These are phyloP conservation scores for Euwallacea similis DNA, from an alignment of 1,140 invertebrate genomes.

Conservation along the genomic window DNA sequence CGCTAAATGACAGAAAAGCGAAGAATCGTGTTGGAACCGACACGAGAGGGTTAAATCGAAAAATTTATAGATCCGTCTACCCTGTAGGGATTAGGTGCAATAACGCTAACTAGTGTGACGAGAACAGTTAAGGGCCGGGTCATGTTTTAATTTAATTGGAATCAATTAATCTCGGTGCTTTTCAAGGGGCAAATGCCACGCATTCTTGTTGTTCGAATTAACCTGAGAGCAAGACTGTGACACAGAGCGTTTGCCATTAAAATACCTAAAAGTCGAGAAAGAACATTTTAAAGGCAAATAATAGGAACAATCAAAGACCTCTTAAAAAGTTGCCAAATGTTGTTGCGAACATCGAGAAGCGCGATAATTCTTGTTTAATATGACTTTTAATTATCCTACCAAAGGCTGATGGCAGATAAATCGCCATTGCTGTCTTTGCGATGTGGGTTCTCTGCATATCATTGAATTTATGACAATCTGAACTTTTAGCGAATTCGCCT, in stretches of 20 bases:
- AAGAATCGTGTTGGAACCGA: constrained; percentile 6
- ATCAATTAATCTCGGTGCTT: background rate
- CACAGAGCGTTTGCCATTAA: no score
- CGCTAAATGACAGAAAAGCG: constrained; percentile 20
- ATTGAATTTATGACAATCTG: constrained; percentile 11
- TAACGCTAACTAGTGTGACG: constrained; percentile 27
- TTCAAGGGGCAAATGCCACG: background rate
- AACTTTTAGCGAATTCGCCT: no score
- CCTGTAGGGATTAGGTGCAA: constrained; percentile 20
- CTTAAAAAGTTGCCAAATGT: constrained; percentile 26
- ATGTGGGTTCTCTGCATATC: constrained; percentile 31
- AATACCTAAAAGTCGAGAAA: no score
- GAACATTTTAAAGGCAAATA: background rate
- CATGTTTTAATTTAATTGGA: constrained; percentile 23
- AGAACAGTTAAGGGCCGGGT: background rate
- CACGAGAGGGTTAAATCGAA: constrained; percentile 21
- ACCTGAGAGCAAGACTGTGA: background rate
- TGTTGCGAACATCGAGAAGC: constrained; percentile 41
- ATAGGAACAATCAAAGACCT: constrained; percentile 7
- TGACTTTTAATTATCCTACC: constrained; percentile 47
- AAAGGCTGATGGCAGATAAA: constrained; percentile 45
- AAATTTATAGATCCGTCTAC: constrained; percentile 27
- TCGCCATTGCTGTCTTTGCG: constrained; percentile 39
- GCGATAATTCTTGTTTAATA: constrained; percentile 49
- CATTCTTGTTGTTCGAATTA: background rate